A percentile compares a stretch with the other conserved stretches of the same genome.
Conservation (phyloP, 37 sponge, comb jelly and placozoan genomes). For the Agelas oroides region DNA sequence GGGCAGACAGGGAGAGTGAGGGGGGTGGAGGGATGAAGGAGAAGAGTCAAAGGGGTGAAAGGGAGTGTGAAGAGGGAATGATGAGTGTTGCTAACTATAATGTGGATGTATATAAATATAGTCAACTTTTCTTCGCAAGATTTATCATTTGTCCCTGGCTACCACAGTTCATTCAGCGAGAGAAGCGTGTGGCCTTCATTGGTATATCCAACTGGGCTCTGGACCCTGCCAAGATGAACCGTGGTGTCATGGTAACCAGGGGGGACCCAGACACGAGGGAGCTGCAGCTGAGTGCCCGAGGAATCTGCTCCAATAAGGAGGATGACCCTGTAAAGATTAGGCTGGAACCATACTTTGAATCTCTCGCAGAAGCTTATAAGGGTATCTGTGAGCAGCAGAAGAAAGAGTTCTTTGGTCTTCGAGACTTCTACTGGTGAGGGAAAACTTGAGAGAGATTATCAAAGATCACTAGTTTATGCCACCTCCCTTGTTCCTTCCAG, state of each 20-base stretch:
- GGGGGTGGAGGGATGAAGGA: no score
- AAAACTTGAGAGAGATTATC: no score
- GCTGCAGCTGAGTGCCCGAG: conserved; percentile 78
- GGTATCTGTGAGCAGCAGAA: conserved; percentile 47
- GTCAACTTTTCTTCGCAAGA: no score
- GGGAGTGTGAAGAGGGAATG: no score
- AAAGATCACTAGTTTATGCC: neutral
- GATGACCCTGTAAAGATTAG: conserved; percentile 45
- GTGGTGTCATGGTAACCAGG: conserved; percentile 94
- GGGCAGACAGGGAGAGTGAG: no score
- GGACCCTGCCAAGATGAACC: conserved; percentile 99
- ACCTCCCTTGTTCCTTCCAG: conserved; percentile 12
- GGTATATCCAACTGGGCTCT: conserved; percentile 99
- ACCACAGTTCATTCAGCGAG: conserved; percentile 60
- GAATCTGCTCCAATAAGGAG: conserved; percentile 71
- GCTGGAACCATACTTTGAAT: conserved; percentile 51
- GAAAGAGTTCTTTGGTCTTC: conserved; percentile 90
- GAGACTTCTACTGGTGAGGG: conserved; percentile 93
- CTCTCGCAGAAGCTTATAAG: conserved; percentile 76
- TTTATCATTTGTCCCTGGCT: no score
- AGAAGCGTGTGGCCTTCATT: conserved; percentile 90
- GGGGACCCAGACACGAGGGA: conserved; percentile 81
- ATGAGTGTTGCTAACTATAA: no score
- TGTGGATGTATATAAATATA: neutral
- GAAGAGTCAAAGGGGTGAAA: no score